A percentile compares a stretch with the other conserved stretches of the same genome.
Evolutionary conservation across 2,113 vertebrate genomes (phyloP).

Genomic region (Petrocephalus zakoni): DNA sequence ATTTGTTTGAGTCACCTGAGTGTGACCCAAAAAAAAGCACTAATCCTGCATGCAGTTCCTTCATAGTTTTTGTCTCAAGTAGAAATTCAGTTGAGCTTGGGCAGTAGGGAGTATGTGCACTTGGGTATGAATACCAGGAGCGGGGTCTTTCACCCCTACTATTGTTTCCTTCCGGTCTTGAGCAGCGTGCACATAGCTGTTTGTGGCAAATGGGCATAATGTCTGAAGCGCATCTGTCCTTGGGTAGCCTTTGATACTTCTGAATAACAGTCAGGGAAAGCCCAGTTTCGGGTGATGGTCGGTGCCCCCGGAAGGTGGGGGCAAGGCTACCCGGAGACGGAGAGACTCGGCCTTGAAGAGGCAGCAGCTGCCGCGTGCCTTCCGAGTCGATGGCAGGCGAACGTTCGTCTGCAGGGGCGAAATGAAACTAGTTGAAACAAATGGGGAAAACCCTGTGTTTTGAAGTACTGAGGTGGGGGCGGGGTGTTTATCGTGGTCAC

Average conservation of each 20-base stretch:
- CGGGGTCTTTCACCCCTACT: not conserved
- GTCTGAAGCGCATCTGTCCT: not conserved
- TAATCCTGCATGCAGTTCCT: not conserved
- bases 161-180: not conserved
- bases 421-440: not conserved
- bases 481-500: not conserved
- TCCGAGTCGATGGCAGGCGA: not conserved
- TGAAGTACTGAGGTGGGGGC: not conserved
- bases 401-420: not conserved
- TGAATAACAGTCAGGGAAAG: not conserved
- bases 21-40: not conserved
- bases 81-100: not conserved
- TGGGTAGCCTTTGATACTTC: not conserved
- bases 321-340: not conserved
- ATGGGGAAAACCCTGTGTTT: not conserved
- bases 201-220: not conserved
- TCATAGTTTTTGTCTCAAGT: not conserved
- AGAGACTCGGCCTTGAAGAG: not conserved
- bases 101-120: not conserved
- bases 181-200: not conserved
- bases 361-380: not conserved
- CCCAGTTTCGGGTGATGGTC: not conserved
- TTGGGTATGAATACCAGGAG: not conserved
- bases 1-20: constrained; percentile 13
- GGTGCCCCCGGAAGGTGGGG: not conserved